Percentiles rank a stretch among this genome's conserved stretches.
Conservation (phyloP, 2,888 invertebrate species). For the Deilephila porcellus region DNA sequence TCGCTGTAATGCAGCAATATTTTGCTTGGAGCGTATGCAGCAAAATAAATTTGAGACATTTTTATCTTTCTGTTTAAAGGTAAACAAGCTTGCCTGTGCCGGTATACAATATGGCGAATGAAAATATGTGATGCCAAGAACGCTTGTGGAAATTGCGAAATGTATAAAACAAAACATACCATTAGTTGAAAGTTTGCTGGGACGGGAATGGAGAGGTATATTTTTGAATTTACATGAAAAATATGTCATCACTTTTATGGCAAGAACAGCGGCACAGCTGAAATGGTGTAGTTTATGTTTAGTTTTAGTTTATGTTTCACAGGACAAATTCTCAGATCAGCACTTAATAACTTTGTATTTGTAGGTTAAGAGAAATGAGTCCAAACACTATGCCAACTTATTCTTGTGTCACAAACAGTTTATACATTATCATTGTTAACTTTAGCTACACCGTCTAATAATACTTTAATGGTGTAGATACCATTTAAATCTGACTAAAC, state of each 20-base stretch:
- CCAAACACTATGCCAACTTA: background rate
- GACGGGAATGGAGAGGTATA: background rate
- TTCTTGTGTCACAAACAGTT: background rate
- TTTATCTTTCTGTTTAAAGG: conserved; percentile 26
- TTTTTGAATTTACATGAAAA: background rate
- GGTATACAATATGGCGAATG: conserved; percentile 10
- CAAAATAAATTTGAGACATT: conserved; percentile 25
- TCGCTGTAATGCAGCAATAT: conserved; percentile 19
- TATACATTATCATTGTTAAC: too few relatives aligned
- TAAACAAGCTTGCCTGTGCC: conserved; percentile 13
- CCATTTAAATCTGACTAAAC: background rate
- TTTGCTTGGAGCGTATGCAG: conserved; percentile 24
- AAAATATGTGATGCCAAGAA: conserved; percentile 24
- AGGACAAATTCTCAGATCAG: too few relatives aligned
- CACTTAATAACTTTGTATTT: too few relatives aligned
- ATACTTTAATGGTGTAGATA: background rate
- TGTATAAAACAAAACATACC: background rate
- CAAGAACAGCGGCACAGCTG: too few relatives aligned
- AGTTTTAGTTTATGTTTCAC: too few relatives aligned
- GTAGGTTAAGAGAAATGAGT: too few relatives aligned
- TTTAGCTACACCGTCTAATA: too few relatives aligned
- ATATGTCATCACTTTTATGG: too few relatives aligned
- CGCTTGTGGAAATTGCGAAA: conserved; percentile 2
- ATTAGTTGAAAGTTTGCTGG: background rate
- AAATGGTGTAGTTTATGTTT: too few relatives aligned